These are phyloP conservation scores for Apostichopus parvimensis DNA, from an alignment of 35 echinoderm and acorn worm genomes.

Conservation along the genomic window DNA sequence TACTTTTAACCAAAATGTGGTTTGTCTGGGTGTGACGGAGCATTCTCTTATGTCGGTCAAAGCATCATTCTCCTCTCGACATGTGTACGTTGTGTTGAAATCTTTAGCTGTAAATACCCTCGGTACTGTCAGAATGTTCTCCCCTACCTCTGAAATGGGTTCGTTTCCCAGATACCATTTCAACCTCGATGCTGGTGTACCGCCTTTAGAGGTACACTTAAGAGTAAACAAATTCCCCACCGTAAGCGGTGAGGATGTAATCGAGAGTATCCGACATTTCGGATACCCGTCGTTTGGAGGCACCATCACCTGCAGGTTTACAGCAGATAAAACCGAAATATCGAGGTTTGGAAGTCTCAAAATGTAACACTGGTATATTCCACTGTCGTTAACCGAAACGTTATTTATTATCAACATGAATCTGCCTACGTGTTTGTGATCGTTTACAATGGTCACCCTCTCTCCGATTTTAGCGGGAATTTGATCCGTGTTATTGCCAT, in stretches of 20 bases:
- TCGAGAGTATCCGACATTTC: constrained; percentile 2
- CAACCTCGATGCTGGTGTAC: constrained; percentile 16
- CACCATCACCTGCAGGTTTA: constrained; percentile 28
- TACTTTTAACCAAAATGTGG: constrained; percentile 20
- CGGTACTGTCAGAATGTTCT: neutral
- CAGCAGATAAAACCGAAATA: constrained; percentile 25
- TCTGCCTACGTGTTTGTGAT: constrained; percentile 19
- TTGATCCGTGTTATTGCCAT: neutral
- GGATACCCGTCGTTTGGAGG: constrained; percentile 36
- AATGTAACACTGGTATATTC: constrained; percentile 49
- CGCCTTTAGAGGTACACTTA: constrained; percentile 21
- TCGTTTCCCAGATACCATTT: constrained; percentile 38
- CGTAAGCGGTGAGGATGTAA: neutral
- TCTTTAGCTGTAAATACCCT: constrained; percentile 31
- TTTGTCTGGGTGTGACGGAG: neutral
- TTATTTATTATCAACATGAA: constrained; percentile 34
- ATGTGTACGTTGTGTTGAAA: constrained; percentile 38
- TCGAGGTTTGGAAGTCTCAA: constrained; percentile 1
- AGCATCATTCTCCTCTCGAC: constrained; percentile 28
- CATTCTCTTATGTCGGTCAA: constrained; percentile 1
- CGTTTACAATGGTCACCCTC: constrained; percentile 15
- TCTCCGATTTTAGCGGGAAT: neutral
- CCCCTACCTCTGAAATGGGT: constrained; percentile 14
- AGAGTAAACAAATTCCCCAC: constrained; percentile 19
- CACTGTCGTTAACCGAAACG: constrained; percentile 13